phyloP scores from a whole-genome alignment of 2,888 invertebrate species.

The Coleophora deauratella region DNA sequence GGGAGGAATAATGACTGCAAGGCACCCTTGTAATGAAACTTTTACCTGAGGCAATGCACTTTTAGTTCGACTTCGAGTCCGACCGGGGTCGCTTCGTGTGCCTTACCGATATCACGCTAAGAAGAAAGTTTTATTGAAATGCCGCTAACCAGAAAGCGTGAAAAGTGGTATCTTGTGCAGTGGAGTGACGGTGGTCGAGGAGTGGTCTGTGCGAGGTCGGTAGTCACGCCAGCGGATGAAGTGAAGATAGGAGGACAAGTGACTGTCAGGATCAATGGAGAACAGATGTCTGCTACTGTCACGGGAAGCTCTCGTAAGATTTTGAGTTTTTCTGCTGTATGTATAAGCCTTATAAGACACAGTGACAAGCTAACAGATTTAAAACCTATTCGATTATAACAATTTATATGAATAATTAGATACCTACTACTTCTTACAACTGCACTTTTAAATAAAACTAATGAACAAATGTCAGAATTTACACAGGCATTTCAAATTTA shows the following conservation, averaged over 20 bases:
- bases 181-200: slow-evolving; percentile 34
- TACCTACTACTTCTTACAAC: too few species aligned
- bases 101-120: slow-evolving; percentile 3
- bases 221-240: slow-evolving; percentile 24
- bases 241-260: slow-evolving; percentile 26
- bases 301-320: slow-evolving; percentile 34
- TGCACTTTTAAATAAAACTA: too few species aligned
- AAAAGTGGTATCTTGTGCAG: slow-evolving; percentile 48
- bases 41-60: slow-evolving; percentile 48
- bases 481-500: too few species aligned
- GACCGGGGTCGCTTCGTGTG: too few species aligned
- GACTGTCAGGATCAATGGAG: slow-evolving; percentile 25
- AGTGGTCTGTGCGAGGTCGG: slow-evolving; percentile 29
- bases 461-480: too few species aligned
- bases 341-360: too few species aligned
- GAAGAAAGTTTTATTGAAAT: slow-evolving; percentile 13
- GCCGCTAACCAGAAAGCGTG: slow-evolving; percentile 28
- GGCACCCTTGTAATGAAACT: slow-evolving; percentile 55
- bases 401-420: too few species aligned
- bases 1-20: slow-evolving; percentile 48
- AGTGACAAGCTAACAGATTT: too few species aligned
- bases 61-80: neutral
- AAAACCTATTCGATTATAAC: too few species aligned
- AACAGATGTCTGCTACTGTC: slow-evolving; percentile 27
- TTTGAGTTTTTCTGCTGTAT: too few species aligned